Conservation (phyloP, 2,113 vertebrate species). For the Aphyosemion australe region DNA sequence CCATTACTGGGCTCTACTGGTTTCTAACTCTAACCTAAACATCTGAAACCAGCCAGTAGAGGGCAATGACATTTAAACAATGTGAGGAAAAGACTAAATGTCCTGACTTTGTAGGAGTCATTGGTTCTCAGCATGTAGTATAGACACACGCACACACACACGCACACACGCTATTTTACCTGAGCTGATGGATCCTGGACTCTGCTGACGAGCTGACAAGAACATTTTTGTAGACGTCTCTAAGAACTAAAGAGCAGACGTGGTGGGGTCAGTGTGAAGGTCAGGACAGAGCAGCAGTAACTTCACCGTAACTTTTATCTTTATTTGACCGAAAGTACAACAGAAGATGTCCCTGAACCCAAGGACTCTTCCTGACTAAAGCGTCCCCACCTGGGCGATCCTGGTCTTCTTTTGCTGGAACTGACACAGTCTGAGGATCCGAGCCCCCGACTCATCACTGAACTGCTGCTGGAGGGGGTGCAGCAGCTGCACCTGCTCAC, state of each 20-base stretch:
- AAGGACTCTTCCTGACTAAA: no score
- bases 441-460: constrained; percentile 88
- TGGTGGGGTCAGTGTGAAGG: neutral
- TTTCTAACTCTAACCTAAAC: no score
- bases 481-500: constrained; percentile 91
- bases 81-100: no score
- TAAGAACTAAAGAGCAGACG: constrained; percentile 83
- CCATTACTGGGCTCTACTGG: no score
- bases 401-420: constrained; percentile 98
- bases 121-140: no score
- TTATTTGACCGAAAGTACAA: no score
- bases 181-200: constrained; percentile 76
- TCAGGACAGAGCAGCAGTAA: neutral
- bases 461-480: constrained; percentile 97
- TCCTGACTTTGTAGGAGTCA: no score
- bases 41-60: no score
- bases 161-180: constrained; percentile 72
- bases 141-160: no score
- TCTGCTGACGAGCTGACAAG: constrained; percentile 85
- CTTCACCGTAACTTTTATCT: no score
- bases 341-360: no score
- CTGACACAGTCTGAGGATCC: constrained; percentile 90
- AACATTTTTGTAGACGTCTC: constrained; percentile 92
- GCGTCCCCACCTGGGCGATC: constrained; percentile 88
- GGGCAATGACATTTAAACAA: no score